phyloP scores from a whole-genome alignment of 2,797 vertebrate genomes.

The Syngnathus rostellatus region DNA sequence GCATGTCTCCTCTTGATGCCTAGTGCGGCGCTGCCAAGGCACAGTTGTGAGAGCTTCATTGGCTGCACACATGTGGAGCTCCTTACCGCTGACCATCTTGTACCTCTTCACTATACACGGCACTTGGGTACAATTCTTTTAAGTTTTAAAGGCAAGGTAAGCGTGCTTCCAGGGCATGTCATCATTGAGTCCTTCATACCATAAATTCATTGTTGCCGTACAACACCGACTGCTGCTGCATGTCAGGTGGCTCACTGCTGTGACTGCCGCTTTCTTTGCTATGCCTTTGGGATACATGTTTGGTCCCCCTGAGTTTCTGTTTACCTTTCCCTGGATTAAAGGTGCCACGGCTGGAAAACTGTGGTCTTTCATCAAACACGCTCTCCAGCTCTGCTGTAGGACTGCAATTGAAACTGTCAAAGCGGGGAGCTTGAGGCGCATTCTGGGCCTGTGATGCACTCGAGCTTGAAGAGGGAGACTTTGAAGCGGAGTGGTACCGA shows the following conservation, averaged over 20 bases:
- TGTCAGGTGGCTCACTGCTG: conserved; percentile 69
- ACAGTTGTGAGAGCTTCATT: conserved; percentile 38
- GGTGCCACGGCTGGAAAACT: conserved; percentile 87
- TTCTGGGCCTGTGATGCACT: conserved; percentile 24
- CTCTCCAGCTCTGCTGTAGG: conserved; percentile 45
- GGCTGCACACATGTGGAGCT: conserved; percentile 36
- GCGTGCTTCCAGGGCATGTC: conserved; percentile 37
- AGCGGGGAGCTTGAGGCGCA: conserved; percentile 13
- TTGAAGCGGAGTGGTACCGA: conserved; percentile 74
- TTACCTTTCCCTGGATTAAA: conserved; percentile 91
- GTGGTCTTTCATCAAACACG: conserved; percentile 68
- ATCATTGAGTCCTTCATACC: conserved; percentile 75
- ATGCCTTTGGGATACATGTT: conserved; percentile 74
- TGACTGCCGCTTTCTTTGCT: conserved; percentile 64
- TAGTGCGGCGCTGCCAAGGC: conserved; percentile 49
- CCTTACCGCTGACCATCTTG: conserved; percentile 13
- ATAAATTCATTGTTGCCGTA: conserved; percentile 95
- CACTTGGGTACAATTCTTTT: conserved; percentile 56
- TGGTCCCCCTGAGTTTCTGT: conserved; percentile 85
- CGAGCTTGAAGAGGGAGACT: conserved; percentile 64
- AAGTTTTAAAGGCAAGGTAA: conserved; percentile 37
- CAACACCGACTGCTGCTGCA: conserved; percentile 75
- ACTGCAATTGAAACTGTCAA: conserved; percentile 48
- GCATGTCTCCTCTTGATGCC: conserved; percentile 28
- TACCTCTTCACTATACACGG: conserved; percentile 38